Percentiles rank a stretch among this genome's conserved stretches.
Evolutionary conservation across 2,888 invertebrate genomes (phyloP).

Genomic region (Ochropleura plecta): DNA sequence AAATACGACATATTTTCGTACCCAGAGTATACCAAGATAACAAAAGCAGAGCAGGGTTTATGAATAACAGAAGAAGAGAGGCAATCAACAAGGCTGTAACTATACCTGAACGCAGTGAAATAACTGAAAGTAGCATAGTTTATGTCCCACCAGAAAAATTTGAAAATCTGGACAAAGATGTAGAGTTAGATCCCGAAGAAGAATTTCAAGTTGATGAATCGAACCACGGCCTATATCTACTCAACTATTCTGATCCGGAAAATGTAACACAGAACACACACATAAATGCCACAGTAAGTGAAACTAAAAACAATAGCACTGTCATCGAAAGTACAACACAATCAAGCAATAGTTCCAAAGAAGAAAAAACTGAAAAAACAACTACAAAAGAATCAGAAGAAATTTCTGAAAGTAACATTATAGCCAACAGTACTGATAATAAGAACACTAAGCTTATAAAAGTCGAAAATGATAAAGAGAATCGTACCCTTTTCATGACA

Average conservation of each 20-base stretch:
- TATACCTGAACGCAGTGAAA: slow-evolving; percentile 72
- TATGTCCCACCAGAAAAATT: slow-evolving; percentile 87
- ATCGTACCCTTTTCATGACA: slow-evolving; percentile 91
- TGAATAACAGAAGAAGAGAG: slow-evolving; percentile 84
- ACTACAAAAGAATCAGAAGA: slow-evolving; percentile 74
- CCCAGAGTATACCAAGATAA: slow-evolving; percentile 84
- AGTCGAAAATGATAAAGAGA: slow-evolving; percentile 84
- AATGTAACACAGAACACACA: slow-evolving; percentile 80
- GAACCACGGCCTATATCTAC: slow-evolving; percentile 88
- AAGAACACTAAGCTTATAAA: slow-evolving; percentile 77
- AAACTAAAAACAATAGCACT: slow-evolving; percentile 72
- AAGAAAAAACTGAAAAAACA: slow-evolving; percentile 66
- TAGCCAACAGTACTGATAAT: slow-evolving; percentile 81
- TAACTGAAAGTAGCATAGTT: slow-evolving; percentile 81
- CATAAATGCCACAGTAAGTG: slow-evolving; percentile 74
- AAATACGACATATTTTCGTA: slow-evolving; percentile 85
- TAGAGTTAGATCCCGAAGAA: slow-evolving; percentile 88
- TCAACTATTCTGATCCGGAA: slow-evolving; percentile 88
- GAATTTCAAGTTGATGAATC: slow-evolving; percentile 90
- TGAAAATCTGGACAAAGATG: slow-evolving; percentile 86
- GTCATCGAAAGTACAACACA: slow-evolving; percentile 70
- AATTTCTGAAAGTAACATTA: slow-evolving; percentile 78
- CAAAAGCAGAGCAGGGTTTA: slow-evolving; percentile 83
- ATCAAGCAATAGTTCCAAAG: slow-evolving; percentile 63
- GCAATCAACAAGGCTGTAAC: slow-evolving; percentile 74